Base-by-base conservation (phyloP, 2,797 vertebrate species). In the Aplochiton taeniatus region DNA sequence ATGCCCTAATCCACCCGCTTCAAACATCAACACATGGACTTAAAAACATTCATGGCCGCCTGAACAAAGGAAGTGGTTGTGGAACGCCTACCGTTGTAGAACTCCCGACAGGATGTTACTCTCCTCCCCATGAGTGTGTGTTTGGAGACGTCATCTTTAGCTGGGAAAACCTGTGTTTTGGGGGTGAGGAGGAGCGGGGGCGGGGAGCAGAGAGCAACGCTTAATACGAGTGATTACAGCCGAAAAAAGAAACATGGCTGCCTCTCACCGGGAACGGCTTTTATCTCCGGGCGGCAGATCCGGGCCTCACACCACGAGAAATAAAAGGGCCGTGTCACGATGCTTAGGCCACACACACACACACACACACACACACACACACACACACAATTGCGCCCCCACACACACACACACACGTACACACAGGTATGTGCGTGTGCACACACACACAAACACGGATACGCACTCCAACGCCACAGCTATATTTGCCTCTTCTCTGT, bases 221-320 rank as follows among this genome's bases (percentile, higher is more conserved):
- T 70, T 76, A 75, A 77, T 70, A 63, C 61, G 69, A 73, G 70
- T 67, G 69, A 87, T 75, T 77, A 74, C 68, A 63, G 69, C 68
- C 67, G 66, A 75, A 79, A 75, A 80, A 70, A 75, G 60, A 66
- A 77, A 68, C 64, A 71, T 70, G 18, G 44, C 79, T 67, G 76
- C 70, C 67, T 71, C 11, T 72, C 11, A 42, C 56, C 63, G 63
- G n/a, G 53, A 50, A 54, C 69, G 47, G 69, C 68, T 84, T 85
- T 88, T 85, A 87, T 88, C 85, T 82, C 43, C 8, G 13, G 1
- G 10, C 17, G 62, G 64, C 70, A 62, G 49, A 49, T 56, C 41
- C 64, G 41, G 63, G 64, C 74, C 70, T 81, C 72, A 81, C 74
- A 61, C 43, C 42, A 61, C 16, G 19, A 19, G 31, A 14, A 57